Evolutionary conservation across 1,140 invertebrate genomes (phyloP).

Genomic region (Drosophila willistoni): DNA sequence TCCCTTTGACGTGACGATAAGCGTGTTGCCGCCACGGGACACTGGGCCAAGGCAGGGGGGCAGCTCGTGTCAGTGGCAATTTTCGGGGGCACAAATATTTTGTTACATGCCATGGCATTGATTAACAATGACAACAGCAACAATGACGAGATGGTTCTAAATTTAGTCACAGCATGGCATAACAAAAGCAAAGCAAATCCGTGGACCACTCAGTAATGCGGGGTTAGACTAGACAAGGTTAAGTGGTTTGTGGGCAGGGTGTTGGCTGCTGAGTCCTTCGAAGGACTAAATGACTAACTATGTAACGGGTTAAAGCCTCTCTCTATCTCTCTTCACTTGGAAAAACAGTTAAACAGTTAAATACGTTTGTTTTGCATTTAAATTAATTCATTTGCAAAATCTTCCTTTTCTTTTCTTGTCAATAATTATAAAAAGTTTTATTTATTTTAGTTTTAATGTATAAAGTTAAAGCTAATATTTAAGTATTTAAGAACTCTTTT

Average conservation of each 20-base stretch:
- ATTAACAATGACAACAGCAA: conserved; percentile 28
- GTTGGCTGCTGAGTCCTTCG: background rate
- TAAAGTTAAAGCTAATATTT: too few species aligned
- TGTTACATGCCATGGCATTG: conserved; percentile 53
- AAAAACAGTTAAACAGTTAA: background rate
- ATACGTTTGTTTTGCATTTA: background rate
- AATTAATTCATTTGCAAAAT: too few species aligned
- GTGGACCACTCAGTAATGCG: background rate
- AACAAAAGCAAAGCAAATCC: conserved; percentile 6
- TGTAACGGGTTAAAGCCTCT: background rate
- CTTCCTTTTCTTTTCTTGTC: too few species aligned
- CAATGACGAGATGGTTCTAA: conserved; percentile 29
- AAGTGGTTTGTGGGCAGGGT: conserved; percentile 13
- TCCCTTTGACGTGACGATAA: conserved; percentile 52
- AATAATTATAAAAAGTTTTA: too few species aligned
- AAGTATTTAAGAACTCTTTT: background rate
- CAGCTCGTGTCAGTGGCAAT: conserved; percentile 25
- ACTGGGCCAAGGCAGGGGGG: background rate
- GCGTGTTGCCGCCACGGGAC: conserved; percentile 34
- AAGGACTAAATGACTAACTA: background rate
- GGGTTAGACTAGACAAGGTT: conserved; percentile 20
- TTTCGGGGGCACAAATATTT: conserved; percentile 50
- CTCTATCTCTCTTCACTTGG: background rate
- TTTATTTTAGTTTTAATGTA: too few species aligned
- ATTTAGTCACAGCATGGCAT: conserved; percentile 46